These are phyloP conservation scores for Neostethus bicornis DNA, from an alignment of 2,797 vertebrate species.

Conservation along the genomic window DNA sequence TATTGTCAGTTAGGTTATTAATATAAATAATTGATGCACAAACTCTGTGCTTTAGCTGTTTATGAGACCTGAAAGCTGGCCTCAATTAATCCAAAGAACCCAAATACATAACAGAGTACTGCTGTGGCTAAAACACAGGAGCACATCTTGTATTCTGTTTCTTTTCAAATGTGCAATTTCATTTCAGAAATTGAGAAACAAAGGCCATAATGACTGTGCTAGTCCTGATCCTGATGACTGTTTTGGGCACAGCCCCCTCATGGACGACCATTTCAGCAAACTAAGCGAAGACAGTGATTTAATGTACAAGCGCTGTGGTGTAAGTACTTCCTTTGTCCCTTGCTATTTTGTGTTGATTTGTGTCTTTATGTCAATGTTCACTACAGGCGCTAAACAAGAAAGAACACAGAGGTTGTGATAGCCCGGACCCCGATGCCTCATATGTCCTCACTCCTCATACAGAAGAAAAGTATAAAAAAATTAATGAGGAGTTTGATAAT, in stretches of 20 bases:
- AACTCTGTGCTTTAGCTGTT: conserved; percentile 13
- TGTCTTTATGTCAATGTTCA: conserved; percentile 98
- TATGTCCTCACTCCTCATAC: conserved; percentile 99
- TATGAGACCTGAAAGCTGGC: background rate
- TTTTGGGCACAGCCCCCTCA: conserved; percentile 99
- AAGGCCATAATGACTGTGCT: conserved; percentile 99
- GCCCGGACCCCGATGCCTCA: conserved; percentile 98
- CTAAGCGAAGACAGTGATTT: conserved; percentile 99
- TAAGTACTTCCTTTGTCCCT: conserved; percentile 95
- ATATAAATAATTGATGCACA: conserved; percentile 4
- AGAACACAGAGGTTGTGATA: conserved; percentile 99
- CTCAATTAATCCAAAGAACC: background rate
- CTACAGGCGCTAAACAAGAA: conserved; percentile 99
- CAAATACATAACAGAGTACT: conserved; percentile 1
- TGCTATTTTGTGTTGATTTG: conserved; percentile 98
- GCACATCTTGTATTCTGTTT: conserved; percentile 61
- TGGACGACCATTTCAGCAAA: conserved; percentile 99
- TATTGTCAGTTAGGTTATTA: conserved; percentile 8
- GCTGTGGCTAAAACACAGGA: conserved; percentile 36
- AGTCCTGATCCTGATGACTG: conserved; percentile 99
- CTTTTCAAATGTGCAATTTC: conserved; percentile 98
- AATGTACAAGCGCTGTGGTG: conserved; percentile 99
- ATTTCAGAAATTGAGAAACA: conserved; percentile 99
- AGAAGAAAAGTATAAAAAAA: conserved; percentile 99
- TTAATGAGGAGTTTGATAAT: conserved; percentile 99